Percentiles rank a stretch among this genome's conserved stretches.
Conservation (phyloP, 2,113 vertebrate species). For the Urocolius indicus region DNA sequence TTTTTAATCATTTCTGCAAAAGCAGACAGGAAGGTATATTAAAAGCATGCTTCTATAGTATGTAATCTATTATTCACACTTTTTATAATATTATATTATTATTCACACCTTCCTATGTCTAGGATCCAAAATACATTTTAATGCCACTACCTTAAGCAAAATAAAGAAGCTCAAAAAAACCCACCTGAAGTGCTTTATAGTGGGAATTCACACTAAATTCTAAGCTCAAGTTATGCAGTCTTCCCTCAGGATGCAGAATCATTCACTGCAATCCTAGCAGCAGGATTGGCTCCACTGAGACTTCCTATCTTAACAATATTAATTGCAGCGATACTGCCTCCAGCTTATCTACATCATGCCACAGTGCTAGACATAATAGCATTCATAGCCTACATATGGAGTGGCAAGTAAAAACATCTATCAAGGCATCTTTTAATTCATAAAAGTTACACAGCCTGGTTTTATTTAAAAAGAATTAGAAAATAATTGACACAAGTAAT, state of each 20-base stretch:
- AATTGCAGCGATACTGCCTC: slow-evolving; percentile 31
- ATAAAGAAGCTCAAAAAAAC: background rate
- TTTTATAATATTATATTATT: background rate
- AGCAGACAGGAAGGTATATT: background rate
- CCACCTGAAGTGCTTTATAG: background rate
- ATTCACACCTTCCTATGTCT: background rate
- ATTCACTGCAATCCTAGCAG: background rate
- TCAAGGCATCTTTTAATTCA: background rate
- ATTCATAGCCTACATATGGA: background rate
- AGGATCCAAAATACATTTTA: background rate
- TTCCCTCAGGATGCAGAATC: background rate
- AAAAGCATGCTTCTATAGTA: background rate
- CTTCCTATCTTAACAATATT: background rate
- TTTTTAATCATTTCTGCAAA: background rate
- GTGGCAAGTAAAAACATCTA: background rate
- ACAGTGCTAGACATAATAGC: background rate
- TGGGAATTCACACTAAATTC: background rate
- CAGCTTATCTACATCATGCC: background rate
- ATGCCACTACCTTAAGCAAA: background rate
- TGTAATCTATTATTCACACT: background rate
- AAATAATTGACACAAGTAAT: background rate
- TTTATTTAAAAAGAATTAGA: background rate
- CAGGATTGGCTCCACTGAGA: background rate
- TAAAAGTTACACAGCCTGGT: background rate
- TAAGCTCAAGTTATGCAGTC: background rate